Evolutionary conservation across 2,113 vertebrate species (phyloP).

Genomic region (Nipponia nippon): DNA sequence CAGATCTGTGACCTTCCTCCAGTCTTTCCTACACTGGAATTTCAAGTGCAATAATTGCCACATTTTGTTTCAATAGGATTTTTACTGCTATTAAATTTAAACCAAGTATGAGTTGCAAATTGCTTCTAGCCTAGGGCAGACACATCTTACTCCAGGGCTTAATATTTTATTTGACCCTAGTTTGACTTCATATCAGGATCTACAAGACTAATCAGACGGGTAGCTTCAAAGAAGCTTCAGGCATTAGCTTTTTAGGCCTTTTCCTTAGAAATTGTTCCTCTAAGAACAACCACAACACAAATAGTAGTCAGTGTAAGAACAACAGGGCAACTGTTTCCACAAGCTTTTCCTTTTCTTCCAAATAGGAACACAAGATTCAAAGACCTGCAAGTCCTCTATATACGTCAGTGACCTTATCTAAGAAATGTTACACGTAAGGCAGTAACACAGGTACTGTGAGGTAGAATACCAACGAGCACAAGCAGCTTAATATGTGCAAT

Average conservation of each 20-base stretch:
- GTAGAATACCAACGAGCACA: background rate
- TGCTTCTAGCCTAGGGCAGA: slow-evolving; percentile 41
- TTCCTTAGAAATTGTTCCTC: background rate
- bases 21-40: background rate
- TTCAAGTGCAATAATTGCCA: background rate
- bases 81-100: slow-evolving; percentile 55
- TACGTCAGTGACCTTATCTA: background rate
- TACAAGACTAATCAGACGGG: background rate
- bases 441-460: background rate
- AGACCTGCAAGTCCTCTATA: background rate
- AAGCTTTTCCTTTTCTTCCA: background rate
- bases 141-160: slow-evolving; percentile 39
- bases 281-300: background rate
- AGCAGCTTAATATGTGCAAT: background rate
- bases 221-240: slow-evolving; percentile 19
- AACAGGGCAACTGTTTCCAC: background rate
- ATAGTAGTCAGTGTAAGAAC: background rate
- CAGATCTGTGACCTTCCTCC: background rate
- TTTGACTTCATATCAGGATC: slow-evolving; percentile 31
- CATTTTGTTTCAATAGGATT: slow-evolving; percentile 40
- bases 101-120: slow-evolving; percentile 45
- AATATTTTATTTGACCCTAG: slow-evolving; percentile 42
- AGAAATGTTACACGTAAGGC: background rate
- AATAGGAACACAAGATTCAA: background rate
- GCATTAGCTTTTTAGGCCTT: background rate